These are phyloP conservation scores for Channallabes apus DNA, from an alignment of 2,797 vertebrate genomes.

Conservation along the genomic window DNA sequence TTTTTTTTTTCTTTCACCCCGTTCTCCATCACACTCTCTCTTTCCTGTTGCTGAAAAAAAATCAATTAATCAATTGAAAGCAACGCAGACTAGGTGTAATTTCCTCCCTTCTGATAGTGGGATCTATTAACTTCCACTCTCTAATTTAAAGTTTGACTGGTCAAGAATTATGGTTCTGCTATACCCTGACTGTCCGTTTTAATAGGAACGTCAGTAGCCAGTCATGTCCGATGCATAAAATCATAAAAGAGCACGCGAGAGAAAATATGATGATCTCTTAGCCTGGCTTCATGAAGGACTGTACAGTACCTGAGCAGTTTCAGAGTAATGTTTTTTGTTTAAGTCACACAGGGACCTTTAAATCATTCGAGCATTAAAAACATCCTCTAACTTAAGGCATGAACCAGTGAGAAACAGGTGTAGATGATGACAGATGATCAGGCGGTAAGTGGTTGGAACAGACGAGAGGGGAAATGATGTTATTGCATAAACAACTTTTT, in stretches of 20 bases:
- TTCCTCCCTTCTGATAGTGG: constrained; percentile 73
- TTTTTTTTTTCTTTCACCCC: constrained; percentile 19
- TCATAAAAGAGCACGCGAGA: neutral
- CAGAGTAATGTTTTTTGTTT: too few species aligned
- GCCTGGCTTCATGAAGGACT: too few species aligned
- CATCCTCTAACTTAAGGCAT: too few species aligned
- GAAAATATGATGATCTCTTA: neutral
- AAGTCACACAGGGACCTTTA: too few species aligned
- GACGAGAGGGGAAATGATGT: too few species aligned
- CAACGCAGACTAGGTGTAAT: constrained; percentile 70
- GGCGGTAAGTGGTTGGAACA: too few species aligned
- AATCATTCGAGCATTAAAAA: too few species aligned
- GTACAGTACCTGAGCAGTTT: too few species aligned
- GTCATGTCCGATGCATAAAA: neutral
- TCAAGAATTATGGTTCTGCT: neutral
- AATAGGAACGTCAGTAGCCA: neutral
- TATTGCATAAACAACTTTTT: too few species aligned
- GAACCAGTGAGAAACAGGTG: too few species aligned
- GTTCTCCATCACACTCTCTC: constrained; percentile 57
- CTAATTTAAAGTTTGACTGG: neutral
- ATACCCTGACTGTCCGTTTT: neutral
- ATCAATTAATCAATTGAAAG: constrained; percentile 76
- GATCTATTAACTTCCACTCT: constrained; percentile 70
- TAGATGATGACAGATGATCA: too few species aligned
- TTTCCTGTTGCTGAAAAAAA: constrained; percentile 21